Percentiles rank a stretch among this genome's conserved stretches.
These are phyloP conservation scores for Perognathus longimembris DNA, from an alignment of 2,113 vertebrate genomes.

Conservation along the genomic window DNA sequence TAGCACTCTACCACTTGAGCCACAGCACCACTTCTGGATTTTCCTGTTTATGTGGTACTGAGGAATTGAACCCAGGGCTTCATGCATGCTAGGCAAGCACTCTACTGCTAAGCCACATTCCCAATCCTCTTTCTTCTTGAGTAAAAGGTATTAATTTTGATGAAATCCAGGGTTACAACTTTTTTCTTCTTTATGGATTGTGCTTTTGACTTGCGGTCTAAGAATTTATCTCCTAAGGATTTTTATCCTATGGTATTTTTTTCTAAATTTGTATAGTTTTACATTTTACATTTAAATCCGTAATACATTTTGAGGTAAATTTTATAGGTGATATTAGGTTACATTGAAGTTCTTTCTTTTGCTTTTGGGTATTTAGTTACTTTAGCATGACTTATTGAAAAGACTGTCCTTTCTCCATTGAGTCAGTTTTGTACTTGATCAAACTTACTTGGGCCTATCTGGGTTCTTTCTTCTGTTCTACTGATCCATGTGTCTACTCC, in stretches of 20 bases:
- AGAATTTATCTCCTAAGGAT: constrained; percentile 49
- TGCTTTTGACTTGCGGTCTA: constrained; percentile 26
- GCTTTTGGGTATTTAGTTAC: not conserved
- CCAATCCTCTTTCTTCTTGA: not conserved
- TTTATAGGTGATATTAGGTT: not conserved
- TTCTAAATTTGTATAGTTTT: not conserved
- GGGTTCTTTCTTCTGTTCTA: not conserved
- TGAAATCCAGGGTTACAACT: constrained; percentile 2
- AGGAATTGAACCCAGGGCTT: too few species aligned
- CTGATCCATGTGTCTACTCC: not conserved
- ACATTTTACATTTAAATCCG: constrained; percentile 38
- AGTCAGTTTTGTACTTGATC: not conserved
- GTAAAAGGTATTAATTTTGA: constrained; percentile 44
- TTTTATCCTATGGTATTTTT: constrained; percentile 7
- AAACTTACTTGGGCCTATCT: not conserved
- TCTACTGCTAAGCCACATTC: too few species aligned
- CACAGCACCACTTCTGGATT: too few species aligned
- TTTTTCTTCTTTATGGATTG: constrained; percentile 25
- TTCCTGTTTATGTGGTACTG: too few species aligned
- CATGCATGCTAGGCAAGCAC: too few species aligned
- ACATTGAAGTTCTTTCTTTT: not conserved
- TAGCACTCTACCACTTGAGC: too few species aligned
- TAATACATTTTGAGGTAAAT: constrained; percentile 38
- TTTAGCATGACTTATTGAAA: constrained; percentile 24
- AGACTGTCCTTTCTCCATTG: not conserved